Evolutionary conservation across 2,888 invertebrate species (phyloP), one percentile per base, ranked within the genome.

Genomic region (Minunthozetes semirufus): DNA sequence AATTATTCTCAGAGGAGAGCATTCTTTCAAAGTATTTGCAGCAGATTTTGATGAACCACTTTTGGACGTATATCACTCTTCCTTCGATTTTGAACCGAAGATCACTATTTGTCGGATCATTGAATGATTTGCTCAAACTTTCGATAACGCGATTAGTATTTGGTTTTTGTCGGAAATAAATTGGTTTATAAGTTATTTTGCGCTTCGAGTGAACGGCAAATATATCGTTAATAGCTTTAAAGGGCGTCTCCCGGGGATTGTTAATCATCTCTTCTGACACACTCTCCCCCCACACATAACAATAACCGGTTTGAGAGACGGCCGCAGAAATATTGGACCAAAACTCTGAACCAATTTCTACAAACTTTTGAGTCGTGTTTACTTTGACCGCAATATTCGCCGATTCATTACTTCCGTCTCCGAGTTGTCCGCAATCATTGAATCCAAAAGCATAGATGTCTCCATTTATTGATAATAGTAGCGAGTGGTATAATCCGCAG

Each of bases 231-330:
- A 75, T 56, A 5, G 71, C 27, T 19, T 42, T 71, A 17, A 75
- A 63, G 5, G 75, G 75, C 6, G 75, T 75, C 53, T 75, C 56
- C 9, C 75, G 27, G 3, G 75, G 75, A 46, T 22, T 38, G 19
- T 15, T 56, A 29, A 61, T 48, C 17, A 15, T 50, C 15, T 71
- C 71, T 29, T 74, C 74, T 25, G 25, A 71, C 1, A 42, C 33
- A 71, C 71, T 61, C 22, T 75, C 75, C 17, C 75, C 75, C 75
- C 75, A 75, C 0, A 75, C 75, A 63, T 50, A 75, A n/a, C 71
- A 71, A 46, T 61, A 75, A 1, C 75, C 75, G 27, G 17, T 56
- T 25, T 72, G 71, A 5, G 75, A 15, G n/a, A 75, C 27, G n/a
- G 38, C 75, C 3, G 56, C 27, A 2, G 71, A 72, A 25, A 75